These are phyloP conservation scores for Cephus rjabovi DNA, from an alignment of 2,888 invertebrate genomes.

Conservation along the genomic window DNA sequence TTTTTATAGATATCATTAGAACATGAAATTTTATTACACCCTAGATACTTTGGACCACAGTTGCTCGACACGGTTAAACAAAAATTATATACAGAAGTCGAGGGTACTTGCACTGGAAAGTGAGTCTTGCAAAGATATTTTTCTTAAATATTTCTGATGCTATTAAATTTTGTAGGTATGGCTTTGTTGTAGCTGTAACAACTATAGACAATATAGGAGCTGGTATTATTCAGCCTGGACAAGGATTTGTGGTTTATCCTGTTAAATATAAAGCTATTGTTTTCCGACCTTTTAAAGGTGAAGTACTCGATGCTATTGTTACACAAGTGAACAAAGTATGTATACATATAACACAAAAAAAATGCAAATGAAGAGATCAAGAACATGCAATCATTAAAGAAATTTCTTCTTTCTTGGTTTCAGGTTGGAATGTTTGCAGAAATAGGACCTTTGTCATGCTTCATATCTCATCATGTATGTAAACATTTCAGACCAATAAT, in stretches of 20 bases:
- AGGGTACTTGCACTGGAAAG: conserved; percentile 99
- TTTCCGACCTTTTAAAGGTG: conserved; percentile 98
- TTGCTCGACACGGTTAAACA: conserved; percentile 97
- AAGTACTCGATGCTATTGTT: conserved; percentile 98
- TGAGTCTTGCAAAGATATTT: conserved; percentile 67
- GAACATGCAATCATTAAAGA: neutral
- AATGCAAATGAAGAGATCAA: neutral
- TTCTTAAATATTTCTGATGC: neutral
- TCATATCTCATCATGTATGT: conserved; percentile 95
- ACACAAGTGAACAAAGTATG: conserved; percentile 92
- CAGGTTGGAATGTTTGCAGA: conserved; percentile 99
- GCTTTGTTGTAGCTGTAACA: conserved; percentile 99
- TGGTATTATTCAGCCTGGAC: conserved; percentile 96
- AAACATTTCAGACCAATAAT: neutral
- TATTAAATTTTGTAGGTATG: conserved; percentile 76
- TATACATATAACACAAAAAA: neutral
- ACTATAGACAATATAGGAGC: conserved; percentile 99
- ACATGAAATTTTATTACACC: conserved; percentile 98
- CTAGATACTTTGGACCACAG: conserved; percentile 98
- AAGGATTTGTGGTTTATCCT: conserved; percentile 98
- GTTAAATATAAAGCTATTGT: conserved; percentile 99
- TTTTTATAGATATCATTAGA: conserved; percentile 89
- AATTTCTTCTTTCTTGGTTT: neutral
- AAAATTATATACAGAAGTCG: conserved; percentile 97
- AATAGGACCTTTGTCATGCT: conserved; percentile 98